These are phyloP conservation scores for Rostratula benghalensis DNA, from an alignment of 2,113 vertebrate species.

Conservation along the genomic window DNA sequence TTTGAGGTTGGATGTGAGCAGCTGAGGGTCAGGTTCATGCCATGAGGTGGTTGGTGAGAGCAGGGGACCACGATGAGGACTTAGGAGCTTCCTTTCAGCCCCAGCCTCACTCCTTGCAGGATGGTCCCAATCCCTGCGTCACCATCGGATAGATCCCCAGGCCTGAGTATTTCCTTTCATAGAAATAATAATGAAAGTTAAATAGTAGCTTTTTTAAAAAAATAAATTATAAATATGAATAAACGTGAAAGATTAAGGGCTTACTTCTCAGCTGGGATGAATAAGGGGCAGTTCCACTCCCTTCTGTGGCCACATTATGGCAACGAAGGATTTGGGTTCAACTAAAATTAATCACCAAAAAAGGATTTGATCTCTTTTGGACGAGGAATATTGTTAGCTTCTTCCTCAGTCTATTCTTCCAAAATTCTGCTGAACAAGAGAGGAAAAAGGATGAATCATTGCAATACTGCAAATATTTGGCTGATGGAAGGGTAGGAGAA, in stretches of 20 bases:
- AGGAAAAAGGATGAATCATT: conserved; percentile 50
- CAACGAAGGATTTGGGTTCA: not conserved
- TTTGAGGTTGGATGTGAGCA: not conserved
- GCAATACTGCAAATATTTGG: conserved; percentile 54
- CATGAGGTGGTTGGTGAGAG: not conserved
- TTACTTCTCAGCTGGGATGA: not conserved
- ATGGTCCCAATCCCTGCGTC: not conserved
- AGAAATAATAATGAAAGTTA: not conserved
- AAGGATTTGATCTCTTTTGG: not conserved
- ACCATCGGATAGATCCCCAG: not conserved
- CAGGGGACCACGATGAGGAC: not conserved
- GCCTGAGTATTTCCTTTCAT: not conserved
- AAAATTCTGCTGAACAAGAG: conserved; percentile 34
- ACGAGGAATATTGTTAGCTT: not conserved
- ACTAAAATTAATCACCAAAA: not conserved
- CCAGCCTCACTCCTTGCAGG: not conserved
- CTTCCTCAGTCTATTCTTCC: conserved; percentile 23
- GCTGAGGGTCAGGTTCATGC: not conserved
- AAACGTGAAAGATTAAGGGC: not conserved
- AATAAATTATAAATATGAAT: not conserved
- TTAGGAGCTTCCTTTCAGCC: not conserved
- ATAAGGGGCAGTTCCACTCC: not conserved
- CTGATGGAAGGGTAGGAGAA: not conserved
- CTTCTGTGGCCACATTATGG: not conserved
- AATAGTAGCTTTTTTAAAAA: not conserved